These are phyloP conservation scores for Rhinogobio ventralis DNA, from an alignment of 2,797 vertebrate genomes.

Conservation along the genomic window DNA sequence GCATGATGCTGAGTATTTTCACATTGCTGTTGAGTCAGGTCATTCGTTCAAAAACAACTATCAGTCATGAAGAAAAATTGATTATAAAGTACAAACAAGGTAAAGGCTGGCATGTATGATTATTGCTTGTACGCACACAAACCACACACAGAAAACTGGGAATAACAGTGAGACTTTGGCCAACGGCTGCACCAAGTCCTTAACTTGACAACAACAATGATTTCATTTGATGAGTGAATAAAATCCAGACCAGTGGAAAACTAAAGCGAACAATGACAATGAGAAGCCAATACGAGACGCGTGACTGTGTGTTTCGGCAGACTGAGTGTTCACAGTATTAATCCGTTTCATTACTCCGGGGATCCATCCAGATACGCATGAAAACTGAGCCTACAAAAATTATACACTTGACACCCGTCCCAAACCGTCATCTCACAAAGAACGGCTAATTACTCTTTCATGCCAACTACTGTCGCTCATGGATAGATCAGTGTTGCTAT, in stretches of 20 bases:
- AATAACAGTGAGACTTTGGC: constrained; percentile 45
- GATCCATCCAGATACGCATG: constrained; percentile 53
- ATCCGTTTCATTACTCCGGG: constrained; percentile 54
- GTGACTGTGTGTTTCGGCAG: constrained; percentile 34
- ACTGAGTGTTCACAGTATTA: not conserved
- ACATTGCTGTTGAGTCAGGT: not conserved
- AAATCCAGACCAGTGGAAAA: constrained; percentile 59
- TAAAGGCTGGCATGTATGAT: not conserved
- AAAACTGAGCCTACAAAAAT: constrained; percentile 61
- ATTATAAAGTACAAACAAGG: not conserved
- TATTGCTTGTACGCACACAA: not conserved
- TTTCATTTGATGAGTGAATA: constrained; percentile 54
- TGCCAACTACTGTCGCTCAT: constrained; percentile 14
- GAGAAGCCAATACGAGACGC: constrained; percentile 24
- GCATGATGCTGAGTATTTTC: not conserved
- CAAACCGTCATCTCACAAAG: constrained; percentile 37
- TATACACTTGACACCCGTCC: constrained; percentile 50
- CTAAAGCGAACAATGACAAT: constrained; percentile 46
- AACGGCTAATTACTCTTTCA: constrained; percentile 33
- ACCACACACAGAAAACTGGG: constrained; percentile 3
- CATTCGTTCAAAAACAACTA: not conserved
- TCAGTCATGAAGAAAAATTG: not conserved
- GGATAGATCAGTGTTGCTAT: not conserved
- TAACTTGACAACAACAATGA: constrained; percentile 52
- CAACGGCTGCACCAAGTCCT: constrained; percentile 41